Conservation (phyloP, 1,140 invertebrate species). For the Bacillus rossius region DNA sequence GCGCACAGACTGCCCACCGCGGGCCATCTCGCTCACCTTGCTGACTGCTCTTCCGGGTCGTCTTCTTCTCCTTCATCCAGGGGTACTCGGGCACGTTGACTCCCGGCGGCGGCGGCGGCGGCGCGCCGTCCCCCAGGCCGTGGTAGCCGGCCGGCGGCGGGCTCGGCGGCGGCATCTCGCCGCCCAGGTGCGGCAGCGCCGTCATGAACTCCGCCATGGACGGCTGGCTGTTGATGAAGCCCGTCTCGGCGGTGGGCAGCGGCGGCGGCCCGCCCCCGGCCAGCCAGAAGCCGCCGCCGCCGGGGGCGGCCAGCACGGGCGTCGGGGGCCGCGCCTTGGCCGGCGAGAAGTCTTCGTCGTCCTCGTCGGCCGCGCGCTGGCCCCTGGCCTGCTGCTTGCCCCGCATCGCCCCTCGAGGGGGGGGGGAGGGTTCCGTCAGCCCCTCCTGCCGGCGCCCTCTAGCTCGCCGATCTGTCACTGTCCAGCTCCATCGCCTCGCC, state of each 20-base stretch:
- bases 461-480: background rate
- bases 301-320: conserved; percentile 40
- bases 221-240: conserved; percentile 88
- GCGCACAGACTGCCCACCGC: too few species aligned
- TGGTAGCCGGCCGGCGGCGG: conserved; percentile 43
- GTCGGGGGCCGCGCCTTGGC: conserved; percentile 43
- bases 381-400: conserved; percentile 32
- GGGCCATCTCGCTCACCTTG: conserved; percentile 64
- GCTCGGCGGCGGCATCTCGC: conserved; percentile 45
- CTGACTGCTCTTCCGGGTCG: conserved; percentile 80
- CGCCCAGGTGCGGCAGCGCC: conserved; percentile 60
- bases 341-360: conserved; percentile 33
- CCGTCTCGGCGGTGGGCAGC: conserved; percentile 59
- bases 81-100: conserved; percentile 88
- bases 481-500: background rate
- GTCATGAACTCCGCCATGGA: conserved; percentile 92
- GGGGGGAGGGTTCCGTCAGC: background rate
- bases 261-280: conserved; percentile 42
- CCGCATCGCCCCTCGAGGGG: conserved; percentile 32
- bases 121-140: conserved; percentile 31
- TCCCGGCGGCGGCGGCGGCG: conserved; percentile 51
- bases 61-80: conserved; percentile 98
- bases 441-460: too few species aligned
- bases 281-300: conserved; percentile 45
- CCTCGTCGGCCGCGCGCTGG: conserved; percentile 29